phyloP scores from a whole-genome alignment of 2,797 vertebrate genomes.

The Hemitrygon akajei region DNA sequence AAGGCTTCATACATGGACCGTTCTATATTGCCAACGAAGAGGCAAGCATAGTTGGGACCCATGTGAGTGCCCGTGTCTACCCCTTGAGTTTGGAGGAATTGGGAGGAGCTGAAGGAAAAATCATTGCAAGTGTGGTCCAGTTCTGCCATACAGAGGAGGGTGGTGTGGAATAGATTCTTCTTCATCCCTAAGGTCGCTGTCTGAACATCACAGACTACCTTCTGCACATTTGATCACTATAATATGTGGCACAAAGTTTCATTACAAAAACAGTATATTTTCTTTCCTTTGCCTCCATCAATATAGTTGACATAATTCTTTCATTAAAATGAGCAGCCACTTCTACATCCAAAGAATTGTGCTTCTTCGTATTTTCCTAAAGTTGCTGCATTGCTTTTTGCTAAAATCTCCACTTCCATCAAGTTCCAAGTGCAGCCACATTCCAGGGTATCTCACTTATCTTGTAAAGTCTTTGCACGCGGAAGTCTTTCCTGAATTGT shows the following conservation, averaged over 20 bases:
- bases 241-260: background rate
- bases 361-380: background rate
- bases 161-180: background rate
- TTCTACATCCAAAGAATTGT: background rate
- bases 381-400: background rate
- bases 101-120: too few species aligned
- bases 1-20: too few species aligned
- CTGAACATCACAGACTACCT: background rate
- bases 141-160: too few species aligned
- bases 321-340: background rate
- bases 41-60: too few species aligned
- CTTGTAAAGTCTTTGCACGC: background rate
- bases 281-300: too few species aligned
- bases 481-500: background rate
- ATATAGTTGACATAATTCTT: background rate
- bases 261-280: background rate
- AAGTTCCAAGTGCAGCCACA: background rate
- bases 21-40: too few species aligned
- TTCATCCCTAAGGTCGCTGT: background rate
- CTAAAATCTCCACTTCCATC: background rate
- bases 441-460: background rate
- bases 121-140: too few species aligned
- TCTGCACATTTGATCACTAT: background rate
- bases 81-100: too few species aligned
- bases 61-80: too few species aligned